These are phyloP conservation scores for Cephonodes hylas DNA, from an alignment of 2,888 invertebrate genomes.

Conservation along the genomic window DNA sequence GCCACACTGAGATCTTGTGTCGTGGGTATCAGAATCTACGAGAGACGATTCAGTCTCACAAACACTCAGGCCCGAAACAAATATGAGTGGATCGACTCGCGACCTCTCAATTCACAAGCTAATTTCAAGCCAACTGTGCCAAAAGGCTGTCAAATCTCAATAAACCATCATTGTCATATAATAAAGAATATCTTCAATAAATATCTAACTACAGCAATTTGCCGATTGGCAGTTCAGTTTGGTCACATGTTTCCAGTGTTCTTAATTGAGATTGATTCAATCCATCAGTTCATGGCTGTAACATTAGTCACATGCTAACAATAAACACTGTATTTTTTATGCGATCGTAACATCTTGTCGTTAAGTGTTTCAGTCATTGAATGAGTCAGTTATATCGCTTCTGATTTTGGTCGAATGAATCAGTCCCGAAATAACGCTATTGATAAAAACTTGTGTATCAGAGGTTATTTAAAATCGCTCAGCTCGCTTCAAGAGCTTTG, in stretches of 20 bases:
- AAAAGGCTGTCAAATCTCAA: no score
- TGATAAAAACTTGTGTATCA: neutral
- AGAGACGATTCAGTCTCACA: no score
- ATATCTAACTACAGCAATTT: neutral
- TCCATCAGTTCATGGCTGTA: constrained; percentile 22
- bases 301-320: constrained; percentile 25
- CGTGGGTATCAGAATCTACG: no score
- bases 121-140: no score
- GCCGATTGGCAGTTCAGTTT: neutral
- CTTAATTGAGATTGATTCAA: constrained; percentile 32
- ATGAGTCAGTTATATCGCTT: neutral
- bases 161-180: no score
- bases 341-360: neutral
- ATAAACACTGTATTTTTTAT: neutral
- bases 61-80: no score
- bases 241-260: constrained; percentile 17
- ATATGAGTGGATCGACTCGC: neutral
- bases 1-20: no score
- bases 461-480: neutral
- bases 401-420: neutral
- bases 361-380: neutral
- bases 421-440: neutral
- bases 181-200: neutral
- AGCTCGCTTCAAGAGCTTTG: neutral
- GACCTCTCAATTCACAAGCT: no score